Percentiles rank a stretch among this genome's conserved stretches.
phyloP scores from a whole-genome alignment of 2,888 invertebrate species.

The Sepiola atlantica region DNA sequence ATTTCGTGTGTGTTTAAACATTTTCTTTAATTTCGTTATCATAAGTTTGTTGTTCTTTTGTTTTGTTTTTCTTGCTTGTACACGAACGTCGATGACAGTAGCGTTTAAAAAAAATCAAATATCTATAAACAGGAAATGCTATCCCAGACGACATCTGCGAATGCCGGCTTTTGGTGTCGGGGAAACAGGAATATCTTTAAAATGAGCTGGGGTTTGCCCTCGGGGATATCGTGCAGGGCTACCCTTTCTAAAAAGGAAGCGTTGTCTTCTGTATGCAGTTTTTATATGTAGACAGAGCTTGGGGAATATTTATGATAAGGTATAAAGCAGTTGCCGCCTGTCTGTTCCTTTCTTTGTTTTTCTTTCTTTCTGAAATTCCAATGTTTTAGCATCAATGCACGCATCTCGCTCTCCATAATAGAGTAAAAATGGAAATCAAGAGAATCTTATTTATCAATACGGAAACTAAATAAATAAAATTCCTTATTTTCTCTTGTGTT shows the following conservation, averaged over 20 bases:
- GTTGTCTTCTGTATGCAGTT: not conserved
- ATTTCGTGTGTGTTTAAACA: not conserved
- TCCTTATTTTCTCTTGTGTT: not conserved
- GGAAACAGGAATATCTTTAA: not conserved
- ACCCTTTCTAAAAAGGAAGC: not conserved
- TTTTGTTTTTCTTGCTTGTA: not conserved
- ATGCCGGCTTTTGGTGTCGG: not conserved
- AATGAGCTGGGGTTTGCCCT: not conserved
- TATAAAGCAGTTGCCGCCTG: not conserved
- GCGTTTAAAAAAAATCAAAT: not conserved
- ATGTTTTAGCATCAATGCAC: not conserved
- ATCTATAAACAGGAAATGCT: not conserved
- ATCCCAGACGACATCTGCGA: constrained; percentile 8
- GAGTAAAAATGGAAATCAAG: not conserved
- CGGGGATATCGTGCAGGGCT: constrained; percentile 9
- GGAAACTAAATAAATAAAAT: constrained; percentile 16
- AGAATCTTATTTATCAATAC: not conserved
- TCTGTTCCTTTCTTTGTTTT: not conserved
- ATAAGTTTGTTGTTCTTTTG: constrained; percentile 32
- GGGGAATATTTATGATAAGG: not conserved
- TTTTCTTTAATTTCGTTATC: not conserved
- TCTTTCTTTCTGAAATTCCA: not conserved
- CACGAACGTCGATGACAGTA: not conserved
- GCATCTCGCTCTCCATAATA: not conserved
- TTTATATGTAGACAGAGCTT: not conserved